Evolutionary conservation across 1,140 invertebrate species (phyloP).

Genomic region (Globodera rostochiensis): DNA sequence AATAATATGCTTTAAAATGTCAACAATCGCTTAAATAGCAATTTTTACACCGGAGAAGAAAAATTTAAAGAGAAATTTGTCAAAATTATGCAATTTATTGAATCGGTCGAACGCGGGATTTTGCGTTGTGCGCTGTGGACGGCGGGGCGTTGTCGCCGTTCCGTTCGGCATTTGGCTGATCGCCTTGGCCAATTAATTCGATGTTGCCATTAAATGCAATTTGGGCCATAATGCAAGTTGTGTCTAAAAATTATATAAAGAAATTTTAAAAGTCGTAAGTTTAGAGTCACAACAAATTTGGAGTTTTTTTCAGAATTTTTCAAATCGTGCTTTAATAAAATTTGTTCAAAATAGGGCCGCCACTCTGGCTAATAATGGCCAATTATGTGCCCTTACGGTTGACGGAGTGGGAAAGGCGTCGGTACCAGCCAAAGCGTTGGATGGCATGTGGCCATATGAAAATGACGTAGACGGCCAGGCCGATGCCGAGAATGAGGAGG

Average conservation of each 20-base stretch:
- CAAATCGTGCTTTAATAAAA: too few species aligned
- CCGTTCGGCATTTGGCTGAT: background rate
- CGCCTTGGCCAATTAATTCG: slow-evolving; percentile 6
- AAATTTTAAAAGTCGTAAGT: background rate
- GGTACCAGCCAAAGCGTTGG: slow-evolving; percentile 18
- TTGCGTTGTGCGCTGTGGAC: background rate
- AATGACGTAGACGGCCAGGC: slow-evolving; percentile 32
- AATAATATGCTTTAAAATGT: too few species aligned
- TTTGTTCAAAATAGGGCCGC: too few species aligned
- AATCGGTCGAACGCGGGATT: background rate
- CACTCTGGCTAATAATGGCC: too few species aligned
- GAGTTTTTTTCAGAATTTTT: too few species aligned
- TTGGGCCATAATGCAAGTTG: slow-evolving; percentile 13
- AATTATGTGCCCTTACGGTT: slow-evolving; percentile 16
- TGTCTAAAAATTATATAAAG: background rate
- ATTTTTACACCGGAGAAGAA: background rate
- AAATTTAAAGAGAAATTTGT: background rate
- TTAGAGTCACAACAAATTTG: too few species aligned
- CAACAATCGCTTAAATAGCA: too few species aligned
- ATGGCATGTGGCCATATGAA: slow-evolving; percentile 37
- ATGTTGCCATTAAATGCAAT: slow-evolving; percentile 27
- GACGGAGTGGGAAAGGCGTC: slow-evolving; percentile 25
- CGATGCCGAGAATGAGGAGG: slow-evolving; percentile 24
- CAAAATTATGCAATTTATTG: background rate
- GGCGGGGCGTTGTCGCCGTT: slow-evolving; percentile 6